A percentile compares a stretch with the other conserved stretches of the same genome.
Evolutionary conservation across 23 tunicate genomes (phyloP).

Genomic region (Halocynthia roretzi): DNA sequence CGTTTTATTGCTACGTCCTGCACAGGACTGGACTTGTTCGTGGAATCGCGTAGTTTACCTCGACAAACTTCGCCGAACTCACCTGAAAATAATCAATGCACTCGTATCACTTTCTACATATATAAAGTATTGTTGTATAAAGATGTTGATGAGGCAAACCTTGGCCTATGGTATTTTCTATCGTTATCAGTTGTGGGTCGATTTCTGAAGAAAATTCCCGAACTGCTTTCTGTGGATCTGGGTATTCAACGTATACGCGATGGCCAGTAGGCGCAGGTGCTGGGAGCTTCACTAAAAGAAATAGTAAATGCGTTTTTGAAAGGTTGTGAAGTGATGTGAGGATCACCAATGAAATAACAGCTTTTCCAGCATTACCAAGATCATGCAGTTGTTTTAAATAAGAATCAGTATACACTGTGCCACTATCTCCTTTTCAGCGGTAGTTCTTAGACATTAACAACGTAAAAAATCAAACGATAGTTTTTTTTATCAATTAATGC

Average conservation of each 20-base stretch:
- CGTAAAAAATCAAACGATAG: too few species aligned
- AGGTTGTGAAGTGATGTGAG: background rate
- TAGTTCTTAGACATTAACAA: too few species aligned
- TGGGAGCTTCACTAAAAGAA: background rate
- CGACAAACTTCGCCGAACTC: conserved; percentile 68
- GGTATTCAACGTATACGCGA: conserved; percentile 44
- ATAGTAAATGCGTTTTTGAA: too few species aligned
- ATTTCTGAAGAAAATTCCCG: conserved; percentile 50
- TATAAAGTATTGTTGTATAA: background rate
- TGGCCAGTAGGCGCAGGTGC: background rate
- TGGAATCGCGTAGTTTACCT: conserved; percentile 11
- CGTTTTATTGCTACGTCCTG: conserved; percentile 42
- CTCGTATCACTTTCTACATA: background rate
- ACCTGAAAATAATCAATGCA: conserved; percentile 17
- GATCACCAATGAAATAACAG: background rate
- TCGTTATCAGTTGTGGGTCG: conserved; percentile 7
- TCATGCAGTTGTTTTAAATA: too few species aligned
- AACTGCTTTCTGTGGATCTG: conserved; percentile 49
- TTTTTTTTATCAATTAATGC: too few species aligned
- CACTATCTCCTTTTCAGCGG: too few species aligned
- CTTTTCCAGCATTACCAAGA: too few species aligned
- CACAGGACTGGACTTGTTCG: background rate
- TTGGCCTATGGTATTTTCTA: conserved; percentile 46
- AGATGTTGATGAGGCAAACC: conserved; percentile 2
- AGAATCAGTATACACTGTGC: too few species aligned